These are phyloP conservation scores for Polyommatus iphigenia DNA, from an alignment of 2,888 invertebrate genomes.

Conservation along the genomic window DNA sequence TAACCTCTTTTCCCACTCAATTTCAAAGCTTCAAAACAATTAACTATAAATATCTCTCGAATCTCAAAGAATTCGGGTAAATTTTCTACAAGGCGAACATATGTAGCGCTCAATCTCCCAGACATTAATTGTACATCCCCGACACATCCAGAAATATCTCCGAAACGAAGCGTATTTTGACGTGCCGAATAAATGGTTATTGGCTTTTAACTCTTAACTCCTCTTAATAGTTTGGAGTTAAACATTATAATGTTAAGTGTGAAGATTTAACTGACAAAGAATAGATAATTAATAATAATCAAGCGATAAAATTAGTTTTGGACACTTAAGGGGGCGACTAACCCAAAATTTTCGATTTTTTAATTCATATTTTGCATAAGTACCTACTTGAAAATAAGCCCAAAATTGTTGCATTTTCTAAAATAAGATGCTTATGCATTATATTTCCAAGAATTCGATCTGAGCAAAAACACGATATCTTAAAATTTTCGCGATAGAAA, in stretches of 20 bases:
- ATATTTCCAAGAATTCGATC: too few relatives aligned
- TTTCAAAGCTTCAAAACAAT: not conserved
- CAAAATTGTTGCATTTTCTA: too few relatives aligned
- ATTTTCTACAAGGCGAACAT: slow-evolving; percentile 40
- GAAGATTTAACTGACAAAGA: not conserved
- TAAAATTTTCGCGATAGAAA: too few relatives aligned
- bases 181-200: slow-evolving; percentile 63
- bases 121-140: slow-evolving; percentile 65
- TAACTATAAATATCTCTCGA: slow-evolving; percentile 26
- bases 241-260: not conserved
- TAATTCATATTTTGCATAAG: too few relatives aligned
- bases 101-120: slow-evolving; percentile 59
- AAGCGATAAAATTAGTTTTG: not conserved
- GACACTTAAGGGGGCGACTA: too few relatives aligned
- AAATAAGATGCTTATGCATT: too few relatives aligned
- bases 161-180: slow-evolving; percentile 69
- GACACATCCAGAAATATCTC: slow-evolving; percentile 66
- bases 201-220: slow-evolving; percentile 36
- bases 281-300: not conserved
- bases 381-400: too few relatives aligned
- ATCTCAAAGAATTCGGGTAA: slow-evolving; percentile 35
- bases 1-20: not conserved
- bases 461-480: too few relatives aligned
- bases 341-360: too few relatives aligned
- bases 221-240: not conserved